These are phyloP conservation scores for Ephydatia muelleri DNA, from an alignment of 37 sponge, comb jelly and placozoan species.

Conservation along the genomic window DNA sequence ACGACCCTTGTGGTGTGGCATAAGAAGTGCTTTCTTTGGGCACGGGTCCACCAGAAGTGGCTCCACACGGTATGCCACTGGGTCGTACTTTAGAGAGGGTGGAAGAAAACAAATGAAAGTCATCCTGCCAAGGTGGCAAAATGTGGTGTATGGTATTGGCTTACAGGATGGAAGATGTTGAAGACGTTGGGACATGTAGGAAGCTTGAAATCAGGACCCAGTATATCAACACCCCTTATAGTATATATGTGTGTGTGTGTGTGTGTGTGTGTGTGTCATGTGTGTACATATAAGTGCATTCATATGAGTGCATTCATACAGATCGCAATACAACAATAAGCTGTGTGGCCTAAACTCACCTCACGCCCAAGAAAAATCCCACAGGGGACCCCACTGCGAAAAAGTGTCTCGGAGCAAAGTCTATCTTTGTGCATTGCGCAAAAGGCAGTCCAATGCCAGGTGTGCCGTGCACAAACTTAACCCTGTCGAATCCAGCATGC, in stretches of 20 bases:
- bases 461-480: conserved; percentile 56
- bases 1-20: conserved; percentile 97
- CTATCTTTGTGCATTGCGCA: conserved; percentile 66
- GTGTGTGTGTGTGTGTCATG: not conserved
- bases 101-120: too few species aligned
- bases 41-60: conserved; percentile 68
- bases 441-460: conserved; percentile 89
- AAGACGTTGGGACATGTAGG: conserved; percentile 86
- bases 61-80: conserved; percentile 95
- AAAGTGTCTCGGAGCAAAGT: conserved; percentile 70
- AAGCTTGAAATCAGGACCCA: conserved; percentile 78
- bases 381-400: conserved; percentile 94
- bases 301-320: too few species aligned
- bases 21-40: conserved; percentile 67
- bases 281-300: too few species aligned
- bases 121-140: not conserved
- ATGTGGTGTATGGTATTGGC: conserved; percentile 2
- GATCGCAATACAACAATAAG: too few species aligned
- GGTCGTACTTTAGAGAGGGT: conserved; percentile 66
- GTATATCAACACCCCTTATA: conserved; percentile 77
- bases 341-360: too few species aligned
- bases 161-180: conserved; percentile 98
- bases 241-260: not conserved
- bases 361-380: conserved; percentile 88
- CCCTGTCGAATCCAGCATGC: conserved; percentile 17